Evolutionary conservation across 1,140 invertebrate species (phyloP).

Genomic region (Diachasma alloeum): DNA sequence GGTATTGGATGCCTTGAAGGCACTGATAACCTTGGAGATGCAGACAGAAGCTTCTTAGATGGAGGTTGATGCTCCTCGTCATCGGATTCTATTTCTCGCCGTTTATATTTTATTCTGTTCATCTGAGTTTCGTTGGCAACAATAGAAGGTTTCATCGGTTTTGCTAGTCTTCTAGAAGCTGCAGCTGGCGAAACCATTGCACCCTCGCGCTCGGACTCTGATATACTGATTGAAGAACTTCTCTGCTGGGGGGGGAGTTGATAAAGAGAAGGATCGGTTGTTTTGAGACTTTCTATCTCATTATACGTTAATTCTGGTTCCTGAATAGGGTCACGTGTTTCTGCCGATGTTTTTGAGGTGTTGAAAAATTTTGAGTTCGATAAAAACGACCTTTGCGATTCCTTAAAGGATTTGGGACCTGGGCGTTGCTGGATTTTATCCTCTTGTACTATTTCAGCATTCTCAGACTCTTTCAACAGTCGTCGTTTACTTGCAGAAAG

Average conservation of each 20-base stretch:
- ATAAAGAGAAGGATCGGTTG: neutral
- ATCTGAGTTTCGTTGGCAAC: neutral
- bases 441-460: neutral
- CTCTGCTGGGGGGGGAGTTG: neutral
- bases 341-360: neutral
- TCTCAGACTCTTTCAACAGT: neutral
- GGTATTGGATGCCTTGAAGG: neutral
- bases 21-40: neutral
- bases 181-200: neutral
- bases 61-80: neutral
- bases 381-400: neutral
- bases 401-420: neutral
- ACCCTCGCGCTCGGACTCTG: neutral
- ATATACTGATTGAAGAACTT: neutral
- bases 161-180: neutral
- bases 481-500: neutral
- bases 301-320: neutral
- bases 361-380: neutral
- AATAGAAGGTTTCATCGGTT: neutral
- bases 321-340: neutral
- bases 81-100: neutral
- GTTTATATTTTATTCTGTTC: neutral
- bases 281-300: neutral
- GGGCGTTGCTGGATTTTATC: neutral
- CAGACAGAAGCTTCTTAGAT: neutral